Evolutionary conservation across 2,888 invertebrate species (phyloP).

Genomic region (Protonemura montana): DNA sequence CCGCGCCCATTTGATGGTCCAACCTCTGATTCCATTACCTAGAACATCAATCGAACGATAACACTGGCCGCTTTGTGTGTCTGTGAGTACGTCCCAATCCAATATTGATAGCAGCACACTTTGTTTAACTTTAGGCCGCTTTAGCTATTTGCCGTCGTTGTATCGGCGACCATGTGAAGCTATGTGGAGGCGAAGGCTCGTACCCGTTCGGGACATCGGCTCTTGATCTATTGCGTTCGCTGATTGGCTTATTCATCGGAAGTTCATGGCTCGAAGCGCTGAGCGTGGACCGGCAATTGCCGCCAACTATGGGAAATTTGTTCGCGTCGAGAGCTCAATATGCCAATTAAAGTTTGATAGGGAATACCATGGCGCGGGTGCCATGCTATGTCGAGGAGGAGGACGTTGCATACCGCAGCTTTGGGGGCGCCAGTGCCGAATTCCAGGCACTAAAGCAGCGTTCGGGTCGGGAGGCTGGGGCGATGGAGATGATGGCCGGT

Average conservation of each 20-base stretch:
- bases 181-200: neutral
- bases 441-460: neutral
- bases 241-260: constrained; percentile 12
- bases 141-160: neutral
- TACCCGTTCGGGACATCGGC: neutral
- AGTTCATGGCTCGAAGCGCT: neutral
- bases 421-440: neutral
- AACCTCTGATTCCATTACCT: neutral
- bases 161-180: neutral
- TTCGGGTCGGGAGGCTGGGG: neutral
- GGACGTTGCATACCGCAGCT: neutral
- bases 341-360: constrained; percentile 5
- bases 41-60: neutral
- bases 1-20: neutral
- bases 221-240: neutral
- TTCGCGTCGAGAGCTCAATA: neutral
- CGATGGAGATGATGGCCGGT: neutral
- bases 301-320: neutral
- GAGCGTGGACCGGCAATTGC: neutral
- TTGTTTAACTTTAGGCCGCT: neutral
- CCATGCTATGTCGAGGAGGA: neutral
- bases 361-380: neutral
- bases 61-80: neutral
- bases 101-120: neutral
- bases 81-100: neutral